A percentile compares a stretch with the other conserved stretches of the same genome.
phyloP scores from a whole-genome alignment of 2,113 vertebrate genomes.

The Antechinus flavipes region DNA sequence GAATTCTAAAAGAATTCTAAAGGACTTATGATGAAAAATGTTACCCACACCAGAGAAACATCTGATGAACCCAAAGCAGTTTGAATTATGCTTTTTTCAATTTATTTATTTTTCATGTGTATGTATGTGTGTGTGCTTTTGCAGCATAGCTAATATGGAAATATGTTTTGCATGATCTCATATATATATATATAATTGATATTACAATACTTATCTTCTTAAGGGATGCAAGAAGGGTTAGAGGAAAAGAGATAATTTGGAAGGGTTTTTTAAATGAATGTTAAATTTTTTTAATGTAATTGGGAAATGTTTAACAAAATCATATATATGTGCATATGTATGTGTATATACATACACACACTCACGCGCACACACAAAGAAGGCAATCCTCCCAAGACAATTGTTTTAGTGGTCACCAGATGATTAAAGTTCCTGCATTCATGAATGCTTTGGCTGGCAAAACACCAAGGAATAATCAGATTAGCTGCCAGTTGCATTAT shows the following conservation, averaged over 20 bases:
- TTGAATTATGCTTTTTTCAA: neutral
- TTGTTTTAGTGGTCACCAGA: constrained; percentile 66
- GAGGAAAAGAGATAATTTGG: neutral
- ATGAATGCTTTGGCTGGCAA: constrained; percentile 60
- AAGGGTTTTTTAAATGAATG: neutral
- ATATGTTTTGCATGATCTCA: neutral
- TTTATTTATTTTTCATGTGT: neutral
- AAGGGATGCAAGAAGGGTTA: neutral
- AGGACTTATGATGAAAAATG: neutral
- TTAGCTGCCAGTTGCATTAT: constrained; percentile 50
- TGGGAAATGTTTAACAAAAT: neutral
- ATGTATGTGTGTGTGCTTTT: neutral
- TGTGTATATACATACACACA: no score
- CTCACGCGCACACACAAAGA: neutral
- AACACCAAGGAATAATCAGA: constrained; percentile 69
- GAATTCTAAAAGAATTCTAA: neutral
- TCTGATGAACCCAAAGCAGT: neutral
- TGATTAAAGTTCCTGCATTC: constrained; percentile 65
- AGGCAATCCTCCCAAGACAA: neutral
- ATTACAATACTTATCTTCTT: neutral
- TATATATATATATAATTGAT: neutral
- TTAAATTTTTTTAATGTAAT: neutral
- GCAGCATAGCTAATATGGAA: neutral
- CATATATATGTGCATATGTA: neutral
- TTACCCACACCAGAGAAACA: neutral